These are phyloP conservation scores for Tretioscincus oriximinensis DNA, from an alignment of 2,113 vertebrate species.

Conservation along the genomic window DNA sequence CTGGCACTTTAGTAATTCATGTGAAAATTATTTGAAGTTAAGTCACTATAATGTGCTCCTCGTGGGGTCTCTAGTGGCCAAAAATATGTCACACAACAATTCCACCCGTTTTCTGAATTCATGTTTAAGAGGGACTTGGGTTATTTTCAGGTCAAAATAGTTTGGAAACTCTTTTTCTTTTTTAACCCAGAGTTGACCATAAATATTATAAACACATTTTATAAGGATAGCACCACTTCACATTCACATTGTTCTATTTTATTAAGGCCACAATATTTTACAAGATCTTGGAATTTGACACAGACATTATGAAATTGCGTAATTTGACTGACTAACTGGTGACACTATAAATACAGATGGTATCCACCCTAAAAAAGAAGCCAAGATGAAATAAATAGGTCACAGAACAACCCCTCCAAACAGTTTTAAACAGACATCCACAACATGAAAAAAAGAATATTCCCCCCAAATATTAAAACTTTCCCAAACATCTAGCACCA, in stretches of 20 bases:
- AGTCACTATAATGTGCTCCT: slow-evolving; percentile 64
- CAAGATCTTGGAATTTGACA: too few relatives aligned
- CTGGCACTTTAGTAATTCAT: slow-evolving; percentile 82
- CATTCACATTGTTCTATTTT: not conserved
- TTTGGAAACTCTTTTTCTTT: slow-evolving; percentile 3
- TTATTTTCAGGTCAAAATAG: slow-evolving; percentile 25
- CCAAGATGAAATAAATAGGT: too few relatives aligned
- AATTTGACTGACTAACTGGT: too few relatives aligned
- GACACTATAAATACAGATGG: too few relatives aligned
- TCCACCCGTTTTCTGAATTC: slow-evolving; percentile 45
- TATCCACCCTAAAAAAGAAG: too few relatives aligned
- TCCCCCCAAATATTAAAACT: too few relatives aligned
- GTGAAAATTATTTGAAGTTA: slow-evolving; percentile 81
- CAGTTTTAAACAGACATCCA: too few relatives aligned
- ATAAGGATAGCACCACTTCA: not conserved
- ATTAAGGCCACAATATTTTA: too few relatives aligned
- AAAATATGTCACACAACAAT: slow-evolving; percentile 57
- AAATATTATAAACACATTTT: fast-evolving
- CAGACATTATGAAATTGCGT: too few relatives aligned
- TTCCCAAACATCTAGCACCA: too few relatives aligned
- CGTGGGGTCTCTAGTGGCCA: slow-evolving; percentile 54
- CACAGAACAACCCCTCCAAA: too few relatives aligned
- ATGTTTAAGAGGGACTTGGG: slow-evolving; percentile 37
- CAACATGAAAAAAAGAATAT: too few relatives aligned
- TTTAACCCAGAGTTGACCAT: fast-evolving